Evolutionary conservation across 1,140 invertebrate genomes (phyloP).

Genomic region (Manduca sexta): DNA sequence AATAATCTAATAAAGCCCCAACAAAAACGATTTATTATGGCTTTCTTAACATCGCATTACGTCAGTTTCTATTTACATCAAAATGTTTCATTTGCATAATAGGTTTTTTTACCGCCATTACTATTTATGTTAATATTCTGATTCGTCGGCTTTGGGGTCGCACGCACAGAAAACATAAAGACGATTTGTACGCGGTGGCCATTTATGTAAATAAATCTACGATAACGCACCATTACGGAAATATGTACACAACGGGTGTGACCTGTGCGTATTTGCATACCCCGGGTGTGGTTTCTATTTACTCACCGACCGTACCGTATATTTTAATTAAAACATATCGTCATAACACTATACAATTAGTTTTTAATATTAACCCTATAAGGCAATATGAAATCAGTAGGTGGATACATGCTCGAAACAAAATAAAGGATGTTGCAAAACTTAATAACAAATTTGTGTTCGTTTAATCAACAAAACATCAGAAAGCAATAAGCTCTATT

Average conservation of each 20-base stretch:
- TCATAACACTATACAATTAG: neutral
- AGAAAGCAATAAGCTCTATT: conserved; percentile 67
- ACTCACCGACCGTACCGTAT: neutral
- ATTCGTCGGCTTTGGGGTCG: conserved; percentile 59
- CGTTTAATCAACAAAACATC: conserved; percentile 69
- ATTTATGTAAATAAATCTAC: conserved; percentile 71
- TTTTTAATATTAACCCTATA: neutral
- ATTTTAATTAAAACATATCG: conserved; percentile 2
- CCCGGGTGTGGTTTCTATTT: conserved; percentile 38
- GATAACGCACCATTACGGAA: conserved; percentile 62
- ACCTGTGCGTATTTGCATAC: conserved; percentile 40
- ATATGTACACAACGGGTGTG: conserved; percentile 57
- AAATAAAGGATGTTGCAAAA: conserved; percentile 32
- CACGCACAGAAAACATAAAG: conserved; percentile 71
- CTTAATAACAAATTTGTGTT: conserved; percentile 52
- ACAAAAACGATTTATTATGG: conserved; percentile 61
- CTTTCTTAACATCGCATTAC: conserved; percentile 56
- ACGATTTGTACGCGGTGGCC: conserved; percentile 65
- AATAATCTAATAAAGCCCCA: conserved; percentile 6
- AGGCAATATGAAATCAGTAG: neutral
- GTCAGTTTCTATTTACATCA: conserved; percentile 67
- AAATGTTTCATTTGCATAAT: conserved; percentile 72
- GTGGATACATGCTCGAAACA: conserved; percentile 16
- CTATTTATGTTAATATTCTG: conserved; percentile 71
- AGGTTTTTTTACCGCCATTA: conserved; percentile 68